Percentiles rank a stretch among this genome's conserved stretches.
Conservation (phyloP, 2,113 vertebrate species). For the Odocoileus hemionus region DNA sequence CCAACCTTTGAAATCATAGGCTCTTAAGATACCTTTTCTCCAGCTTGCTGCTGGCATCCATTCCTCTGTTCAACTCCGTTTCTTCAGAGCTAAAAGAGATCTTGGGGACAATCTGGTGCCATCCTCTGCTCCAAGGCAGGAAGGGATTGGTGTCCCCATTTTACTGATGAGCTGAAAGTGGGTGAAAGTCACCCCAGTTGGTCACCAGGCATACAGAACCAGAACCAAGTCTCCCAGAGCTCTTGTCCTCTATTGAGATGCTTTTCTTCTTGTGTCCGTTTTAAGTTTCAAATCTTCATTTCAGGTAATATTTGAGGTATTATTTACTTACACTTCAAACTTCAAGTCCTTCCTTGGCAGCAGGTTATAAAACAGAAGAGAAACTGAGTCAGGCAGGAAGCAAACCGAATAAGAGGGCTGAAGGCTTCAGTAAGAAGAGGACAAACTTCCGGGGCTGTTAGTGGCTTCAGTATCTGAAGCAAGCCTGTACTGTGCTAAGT, state of each 20-base stretch:
- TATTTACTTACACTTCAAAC: neutral
- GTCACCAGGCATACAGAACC: neutral
- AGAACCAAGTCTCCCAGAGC: neutral
- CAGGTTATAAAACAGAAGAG: neutral
- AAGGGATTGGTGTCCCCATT: neutral
- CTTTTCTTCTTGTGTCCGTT: neutral
- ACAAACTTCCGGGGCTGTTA: neutral
- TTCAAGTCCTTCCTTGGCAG: neutral
- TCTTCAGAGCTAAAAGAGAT: neutral
- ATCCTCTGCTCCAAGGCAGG: neutral
- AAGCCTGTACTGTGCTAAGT: neutral
- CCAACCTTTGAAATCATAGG: neutral
- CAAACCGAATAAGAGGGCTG: neutral
- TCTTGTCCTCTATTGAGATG: neutral
- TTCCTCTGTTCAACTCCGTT: neutral
- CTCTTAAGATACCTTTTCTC: neutral
- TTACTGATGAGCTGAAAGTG: neutral
- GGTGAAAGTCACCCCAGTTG: neutral
- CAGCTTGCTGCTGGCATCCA: neutral
- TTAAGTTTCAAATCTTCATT: neutral
- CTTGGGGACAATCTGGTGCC: neutral
- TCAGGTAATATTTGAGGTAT: neutral
- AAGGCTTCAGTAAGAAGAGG: neutral
- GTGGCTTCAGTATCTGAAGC: neutral
- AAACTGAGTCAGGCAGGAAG: neutral